Base-by-base conservation (phyloP, 2,888 invertebrate species). In the Hipparchia sbordonii region DNA sequence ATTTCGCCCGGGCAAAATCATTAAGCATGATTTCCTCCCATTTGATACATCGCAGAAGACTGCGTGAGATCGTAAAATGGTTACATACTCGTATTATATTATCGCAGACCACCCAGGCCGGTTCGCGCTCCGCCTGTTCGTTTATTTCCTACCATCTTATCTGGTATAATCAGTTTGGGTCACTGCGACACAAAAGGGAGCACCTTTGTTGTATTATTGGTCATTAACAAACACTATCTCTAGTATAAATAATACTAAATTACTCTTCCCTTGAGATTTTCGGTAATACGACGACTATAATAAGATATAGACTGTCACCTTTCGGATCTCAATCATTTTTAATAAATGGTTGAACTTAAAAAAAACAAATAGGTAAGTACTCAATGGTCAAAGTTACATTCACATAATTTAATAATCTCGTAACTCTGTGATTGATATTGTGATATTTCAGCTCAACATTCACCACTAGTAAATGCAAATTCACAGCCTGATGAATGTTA, bases 71-170 rank as follows among this genome's bases (percentile, higher is more conserved):
- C 90, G 84, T 74, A 72, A 78, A 79, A 82, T 88, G 88, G 89
- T 82, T 82, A 83, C 80, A 80, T 79, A 8, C 48, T 48, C 48
- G 48, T 48, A 79, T 80, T 79, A 82, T 85, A 84, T 84, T 85
- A 84, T 84, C 83, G 81, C 80, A 79, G 92, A 86, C 92, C 92
- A 92, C 92, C 92, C 92, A 92, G 76, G 85, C 77, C 76, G 87
- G 87, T 82, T 82, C 80, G 82, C 78, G 77, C 77, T 74, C 82
- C 82, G 82, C 84, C 82, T 84, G 83, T 82, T 87, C 84, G 81
- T 86, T 87, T 85, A 86, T 89, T 87, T 89, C 87, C 87, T 86
- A 86, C 85, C 86, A 88, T 87, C 87, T 90, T 89, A 91, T 91
- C 91, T 87, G 79, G 76, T 80, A 84, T 87, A 84, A 90, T 88